phyloP scores from a whole-genome alignment of 2,888 invertebrate genomes.

The Pinctada fucata region DNA sequence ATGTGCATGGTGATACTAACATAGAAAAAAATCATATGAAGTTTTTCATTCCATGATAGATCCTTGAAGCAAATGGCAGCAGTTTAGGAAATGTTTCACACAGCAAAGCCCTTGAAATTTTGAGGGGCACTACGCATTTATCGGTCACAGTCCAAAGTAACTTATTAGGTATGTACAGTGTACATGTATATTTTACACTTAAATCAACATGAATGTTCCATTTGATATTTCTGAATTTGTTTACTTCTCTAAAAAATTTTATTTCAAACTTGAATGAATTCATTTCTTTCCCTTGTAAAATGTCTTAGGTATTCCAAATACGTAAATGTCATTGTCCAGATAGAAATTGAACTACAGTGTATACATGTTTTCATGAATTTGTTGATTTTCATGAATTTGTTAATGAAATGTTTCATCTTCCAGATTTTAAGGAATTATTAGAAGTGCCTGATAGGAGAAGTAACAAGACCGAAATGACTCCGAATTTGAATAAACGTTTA shows the following conservation, averaged over 20 bases:
- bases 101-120: conserved; percentile 93
- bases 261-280: too few species aligned
- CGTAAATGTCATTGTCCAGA: too few species aligned
- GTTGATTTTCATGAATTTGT: not conserved
- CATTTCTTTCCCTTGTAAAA: too few species aligned
- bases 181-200: not conserved
- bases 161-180: conserved; percentile 83
- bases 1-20: too few species aligned
- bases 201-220: too few species aligned
- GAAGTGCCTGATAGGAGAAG: conserved; percentile 86
- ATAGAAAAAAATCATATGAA: too few species aligned
- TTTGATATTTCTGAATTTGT: too few species aligned
- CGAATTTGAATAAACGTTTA: conserved; percentile 86
- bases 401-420: conserved; percentile 37
- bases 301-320: too few species aligned
- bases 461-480: conserved; percentile 83
- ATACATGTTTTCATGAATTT: too few species aligned
- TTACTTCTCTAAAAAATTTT: too few species aligned
- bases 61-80: conserved; percentile 97
- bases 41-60: conserved; percentile 75
- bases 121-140: conserved; percentile 95
- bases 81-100: conserved; percentile 96
- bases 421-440: conserved; percentile 84
- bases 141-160: conserved; percentile 98
- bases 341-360: too few species aligned